Conservation (phyloP, 2,888 invertebrate species). For the Gonocerus acuteangulatus region DNA sequence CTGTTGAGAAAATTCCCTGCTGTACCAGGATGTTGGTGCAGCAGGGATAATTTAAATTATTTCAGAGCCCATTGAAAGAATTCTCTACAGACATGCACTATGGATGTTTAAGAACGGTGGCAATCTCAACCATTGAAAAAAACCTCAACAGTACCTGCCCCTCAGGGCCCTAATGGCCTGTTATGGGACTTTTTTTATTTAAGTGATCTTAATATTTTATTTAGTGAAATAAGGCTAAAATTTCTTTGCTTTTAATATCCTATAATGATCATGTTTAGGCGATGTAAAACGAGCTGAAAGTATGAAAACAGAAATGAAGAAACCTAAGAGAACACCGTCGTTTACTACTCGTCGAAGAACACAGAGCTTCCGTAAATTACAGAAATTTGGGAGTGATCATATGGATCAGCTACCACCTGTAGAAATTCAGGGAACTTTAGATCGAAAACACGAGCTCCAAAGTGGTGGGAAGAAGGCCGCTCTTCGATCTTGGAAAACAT, state of each 20-base stretch:
- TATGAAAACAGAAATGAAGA: conserved; percentile 73
- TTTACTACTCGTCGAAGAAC: conserved; percentile 87
- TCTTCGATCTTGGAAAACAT: conserved; percentile 90
- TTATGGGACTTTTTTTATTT: too few relatives aligned
- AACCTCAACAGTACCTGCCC: too few relatives aligned
- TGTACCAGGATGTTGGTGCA: too few relatives aligned
- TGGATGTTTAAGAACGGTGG: too few relatives aligned
- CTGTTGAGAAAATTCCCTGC: too few relatives aligned
- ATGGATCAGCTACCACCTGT: conserved; percentile 67
- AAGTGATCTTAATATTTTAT: neutral
- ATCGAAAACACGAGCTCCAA: conserved; percentile 89
- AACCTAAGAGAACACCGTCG: conserved; percentile 84
- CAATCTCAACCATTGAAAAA: too few relatives aligned
- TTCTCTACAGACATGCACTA: too few relatives aligned
- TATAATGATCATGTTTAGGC: conserved; percentile 37
- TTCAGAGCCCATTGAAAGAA: too few relatives aligned
- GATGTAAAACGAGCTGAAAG: conserved; percentile 78
- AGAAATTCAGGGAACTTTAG: conserved; percentile 83
- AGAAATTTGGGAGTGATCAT: conserved; percentile 48
- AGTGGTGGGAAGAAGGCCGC: conserved; percentile 91
- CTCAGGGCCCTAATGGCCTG: too few relatives aligned
- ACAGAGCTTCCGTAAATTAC: conserved; percentile 73
- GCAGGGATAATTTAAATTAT: too few relatives aligned
- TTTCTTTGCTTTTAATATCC: conserved; percentile 1
- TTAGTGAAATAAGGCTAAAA: neutral